Evolutionary conservation across 2,888 invertebrate genomes (phyloP).

Genomic region (Ligdia adustata): DNA sequence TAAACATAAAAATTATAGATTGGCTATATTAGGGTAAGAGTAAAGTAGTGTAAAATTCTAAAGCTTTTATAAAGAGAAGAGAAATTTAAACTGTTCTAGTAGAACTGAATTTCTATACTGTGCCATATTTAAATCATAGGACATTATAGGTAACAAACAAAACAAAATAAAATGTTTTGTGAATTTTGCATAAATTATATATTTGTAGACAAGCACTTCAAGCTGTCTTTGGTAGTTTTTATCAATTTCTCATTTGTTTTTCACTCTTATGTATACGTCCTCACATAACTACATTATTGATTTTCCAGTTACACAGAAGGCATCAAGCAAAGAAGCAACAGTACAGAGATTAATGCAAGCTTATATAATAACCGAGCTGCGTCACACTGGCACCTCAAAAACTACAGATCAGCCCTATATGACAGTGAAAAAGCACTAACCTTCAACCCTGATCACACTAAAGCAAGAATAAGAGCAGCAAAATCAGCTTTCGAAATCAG

Average conservation of each 20-base stretch:
- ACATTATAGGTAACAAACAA: too few species aligned
- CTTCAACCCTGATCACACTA: slow-evolving; percentile 89
- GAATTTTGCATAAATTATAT: too few species aligned
- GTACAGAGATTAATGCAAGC: slow-evolving; percentile 88
- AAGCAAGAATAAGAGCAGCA: slow-evolving; percentile 90
- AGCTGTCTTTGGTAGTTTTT: too few species aligned
- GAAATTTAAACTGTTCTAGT: too few species aligned
- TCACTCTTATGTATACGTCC: too few species aligned
- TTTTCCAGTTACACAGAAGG: slow-evolving; percentile 92
- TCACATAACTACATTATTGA: background rate
- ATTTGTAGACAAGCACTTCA: too few species aligned
- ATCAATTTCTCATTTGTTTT: too few species aligned
- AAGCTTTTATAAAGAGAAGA: too few species aligned
- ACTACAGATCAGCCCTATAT: slow-evolving; percentile 89
- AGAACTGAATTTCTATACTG: too few species aligned
- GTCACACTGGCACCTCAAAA: slow-evolving; percentile 92
- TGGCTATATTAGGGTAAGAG: slow-evolving; percentile 89
- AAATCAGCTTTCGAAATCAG: slow-evolving; percentile 87
- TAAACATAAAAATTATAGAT: slow-evolving; percentile 95
- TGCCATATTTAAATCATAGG: too few species aligned
- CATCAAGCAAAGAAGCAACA: slow-evolving; percentile 89
- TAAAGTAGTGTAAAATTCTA: too few species aligned
- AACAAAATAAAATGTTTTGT: too few species aligned
- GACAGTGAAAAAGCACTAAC: slow-evolving; percentile 92
- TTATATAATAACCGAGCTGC: slow-evolving; percentile 97